Conservation (phyloP, 2,113 vertebrate genomes). For the Onychostoma macrolepis region DNA sequence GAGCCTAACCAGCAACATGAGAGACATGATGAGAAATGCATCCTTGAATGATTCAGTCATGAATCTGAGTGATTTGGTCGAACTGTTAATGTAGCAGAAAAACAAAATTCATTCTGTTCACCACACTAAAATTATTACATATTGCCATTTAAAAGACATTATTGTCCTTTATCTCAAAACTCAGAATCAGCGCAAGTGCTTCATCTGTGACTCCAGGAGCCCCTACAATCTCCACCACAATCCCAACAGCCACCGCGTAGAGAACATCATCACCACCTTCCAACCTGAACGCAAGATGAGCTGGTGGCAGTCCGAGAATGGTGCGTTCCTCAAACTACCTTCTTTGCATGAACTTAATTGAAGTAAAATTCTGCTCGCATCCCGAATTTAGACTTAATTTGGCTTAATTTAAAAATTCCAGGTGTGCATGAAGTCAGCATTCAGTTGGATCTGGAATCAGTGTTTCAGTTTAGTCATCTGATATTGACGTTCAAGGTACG, state of each 20-base stretch:
- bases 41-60: not conserved
- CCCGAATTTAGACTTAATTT: not conserved
- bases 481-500: constrained; percentile 91
- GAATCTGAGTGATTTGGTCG: not conserved
- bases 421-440: constrained; percentile 87
- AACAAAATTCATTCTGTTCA: not conserved
- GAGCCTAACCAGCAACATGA: not conserved
- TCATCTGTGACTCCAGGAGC: constrained; percentile 84
- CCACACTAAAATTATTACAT: not conserved
- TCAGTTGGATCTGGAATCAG: constrained; percentile 82
- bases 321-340: constrained; percentile 62
- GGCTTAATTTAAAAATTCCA: constrained; percentile 62
- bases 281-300: constrained; percentile 78
- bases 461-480: constrained; percentile 92
- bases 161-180: constrained; percentile 28
- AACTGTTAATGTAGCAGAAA: not conserved
- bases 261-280: constrained; percentile 85
- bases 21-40: not conserved
- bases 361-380: not conserved
- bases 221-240: constrained; percentile 75
- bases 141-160: not conserved
- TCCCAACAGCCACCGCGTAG: constrained; percentile 80
- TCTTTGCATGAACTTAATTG: not conserved
- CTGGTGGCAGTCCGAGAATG: constrained; percentile 94
- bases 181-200: constrained; percentile 86